Evolutionary conservation across 64 coral and sea anemone genomes (phyloP).

Genomic region (Orbicella faveolata): DNA sequence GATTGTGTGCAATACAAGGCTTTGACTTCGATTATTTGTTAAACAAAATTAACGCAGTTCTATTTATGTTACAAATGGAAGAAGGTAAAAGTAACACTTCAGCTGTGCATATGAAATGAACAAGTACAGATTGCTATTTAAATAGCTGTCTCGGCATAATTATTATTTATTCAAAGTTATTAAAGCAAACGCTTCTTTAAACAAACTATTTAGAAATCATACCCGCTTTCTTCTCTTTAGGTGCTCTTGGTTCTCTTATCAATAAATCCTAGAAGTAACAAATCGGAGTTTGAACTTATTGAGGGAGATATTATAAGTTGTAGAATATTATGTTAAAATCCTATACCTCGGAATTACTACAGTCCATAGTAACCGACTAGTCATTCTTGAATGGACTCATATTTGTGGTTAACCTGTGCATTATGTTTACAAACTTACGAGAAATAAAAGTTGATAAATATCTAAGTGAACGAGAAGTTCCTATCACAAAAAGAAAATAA

Average conservation of each 20-base stretch:
- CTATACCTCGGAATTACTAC: too few species aligned
- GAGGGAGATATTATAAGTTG: neutral
- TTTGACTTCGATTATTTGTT: too few species aligned
- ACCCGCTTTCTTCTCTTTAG: conserved; percentile 23
- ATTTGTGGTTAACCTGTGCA: too few species aligned
- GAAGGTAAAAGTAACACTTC: neutral
- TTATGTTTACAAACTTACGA: too few species aligned
- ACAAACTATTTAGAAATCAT: neutral
- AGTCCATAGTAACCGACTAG: too few species aligned
- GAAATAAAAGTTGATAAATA: too few species aligned
- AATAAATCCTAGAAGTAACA: neutral
- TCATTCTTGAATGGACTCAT: too few species aligned
- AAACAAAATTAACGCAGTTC: neutral
- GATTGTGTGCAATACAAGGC: too few species aligned
- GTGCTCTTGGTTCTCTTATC: conserved; percentile 14
- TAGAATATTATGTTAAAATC: neutral
- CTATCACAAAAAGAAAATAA: too few species aligned
- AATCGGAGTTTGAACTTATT: too few species aligned
- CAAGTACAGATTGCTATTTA: neutral
- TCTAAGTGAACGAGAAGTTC: too few species aligned
- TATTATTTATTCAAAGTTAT: neutral
- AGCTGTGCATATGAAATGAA: neutral
- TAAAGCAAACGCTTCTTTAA: neutral
- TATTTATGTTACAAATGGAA: neutral
- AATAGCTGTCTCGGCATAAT: neutral